Evolutionary conservation across 2,113 vertebrate genomes (phyloP).

Genomic region (Ceyx melanurus): DNA sequence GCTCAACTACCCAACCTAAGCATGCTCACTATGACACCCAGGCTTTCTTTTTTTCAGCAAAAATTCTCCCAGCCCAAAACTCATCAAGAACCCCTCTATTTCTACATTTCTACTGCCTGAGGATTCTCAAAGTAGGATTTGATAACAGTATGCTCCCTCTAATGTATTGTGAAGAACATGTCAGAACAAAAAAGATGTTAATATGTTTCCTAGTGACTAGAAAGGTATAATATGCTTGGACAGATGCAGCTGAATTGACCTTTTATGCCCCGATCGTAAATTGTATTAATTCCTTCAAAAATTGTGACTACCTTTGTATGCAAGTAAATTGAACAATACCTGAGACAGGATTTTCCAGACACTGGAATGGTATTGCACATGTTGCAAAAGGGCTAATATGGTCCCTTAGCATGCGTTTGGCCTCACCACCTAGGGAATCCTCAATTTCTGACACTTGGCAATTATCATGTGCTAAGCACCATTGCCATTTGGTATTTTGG

Average conservation of each 20-base stretch:
- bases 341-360: background rate
- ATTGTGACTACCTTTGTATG: fast-evolving
- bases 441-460: background rate
- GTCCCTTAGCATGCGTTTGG: background rate
- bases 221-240: background rate
- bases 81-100: background rate
- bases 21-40: background rate
- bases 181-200: background rate
- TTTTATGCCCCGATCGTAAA: background rate
- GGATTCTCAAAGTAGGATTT: background rate
- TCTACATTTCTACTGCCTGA: background rate
- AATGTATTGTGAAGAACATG: background rate
- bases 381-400: background rate
- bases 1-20: background rate
- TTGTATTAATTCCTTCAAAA: background rate
- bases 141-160: background rate
- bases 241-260: background rate
- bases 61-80: background rate
- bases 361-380: background rate
- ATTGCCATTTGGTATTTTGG: background rate
- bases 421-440: background rate
- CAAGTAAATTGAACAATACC: background rate
- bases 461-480: background rate
- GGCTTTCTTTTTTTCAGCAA: background rate
- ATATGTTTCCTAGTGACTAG: background rate